Evolutionary conservation across 1,140 invertebrate genomes (phyloP), one percentile per base, ranked within the genome.

Genomic region (Pachypeltis micranthus): DNA sequence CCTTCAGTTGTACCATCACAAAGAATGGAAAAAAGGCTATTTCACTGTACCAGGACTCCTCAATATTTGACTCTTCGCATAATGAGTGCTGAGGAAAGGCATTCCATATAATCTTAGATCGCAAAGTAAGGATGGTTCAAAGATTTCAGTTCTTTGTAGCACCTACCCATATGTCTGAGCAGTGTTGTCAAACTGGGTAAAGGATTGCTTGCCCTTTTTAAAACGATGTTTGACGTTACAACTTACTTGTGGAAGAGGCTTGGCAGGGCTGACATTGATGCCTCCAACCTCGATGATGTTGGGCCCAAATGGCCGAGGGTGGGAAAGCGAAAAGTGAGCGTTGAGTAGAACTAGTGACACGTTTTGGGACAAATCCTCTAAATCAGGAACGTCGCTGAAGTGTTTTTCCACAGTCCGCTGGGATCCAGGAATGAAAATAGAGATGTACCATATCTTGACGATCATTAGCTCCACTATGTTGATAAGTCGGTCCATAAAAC

Each of bases 171-270:
- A n/a, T n/a, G n/a, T n/a, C n/a, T n/a, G n/a, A n/a, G n/a, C n/a
- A n/a, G n/a, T n/a, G n/a, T n/a, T n/a, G n/a, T n/a, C n/a, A n/a
- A n/a, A n/a, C n/a, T n/a, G n/a, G n/a, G n/a, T n/a, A n/a, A n/a
- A n/a, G n/a, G n/a, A n/a, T n/a, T n/a, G n/a, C n/a, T n/a, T n/a
- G n/a, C n/a, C n/a, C n/a, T n/a, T n/a, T n/a, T n/a, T n/a, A n/a
- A n/a, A n/a, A n/a, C n/a, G n/a, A n/a, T n/a, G n/a, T n/a, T n/a
- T n/a, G n/a, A n/a, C n/a, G n/a, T n/a, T n/a, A n/a, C n/a, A n/a
- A 73, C 73, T 76, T 74, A 82, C 81, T 58, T 76, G 64, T n/a
- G 79, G 76, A 63, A 85, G 67, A 14, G 75, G 72, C 64, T 83
- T 80, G 0, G 80, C 67, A 63, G 81, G 70, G 55, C 71, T 71